Evolutionary conservation across 2,113 vertebrate species (phyloP).

Genomic region (Emydocephalus ijimae): DNA sequence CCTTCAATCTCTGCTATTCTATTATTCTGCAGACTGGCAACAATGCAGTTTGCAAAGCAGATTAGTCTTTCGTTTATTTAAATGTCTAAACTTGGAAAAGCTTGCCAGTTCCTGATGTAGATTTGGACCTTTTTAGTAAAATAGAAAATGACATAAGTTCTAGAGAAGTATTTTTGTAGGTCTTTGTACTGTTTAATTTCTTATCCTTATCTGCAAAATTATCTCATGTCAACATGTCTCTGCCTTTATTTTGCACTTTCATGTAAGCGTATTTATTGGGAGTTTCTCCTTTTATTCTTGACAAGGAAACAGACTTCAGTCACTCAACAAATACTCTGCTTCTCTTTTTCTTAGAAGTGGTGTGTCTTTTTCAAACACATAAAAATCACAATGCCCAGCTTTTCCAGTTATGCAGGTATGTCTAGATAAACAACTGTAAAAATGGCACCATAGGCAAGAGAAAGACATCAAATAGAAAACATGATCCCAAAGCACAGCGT

Average conservation of each 20-base stretch:
- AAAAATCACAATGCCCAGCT: not conserved
- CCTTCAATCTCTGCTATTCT: no score
- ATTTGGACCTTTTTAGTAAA: not conserved
- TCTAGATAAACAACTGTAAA: not conserved
- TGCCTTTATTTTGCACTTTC: not conserved
- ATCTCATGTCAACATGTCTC: not conserved
- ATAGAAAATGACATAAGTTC: not conserved
- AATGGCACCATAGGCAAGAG: not conserved
- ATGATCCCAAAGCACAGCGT: not conserved
- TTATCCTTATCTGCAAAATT: not conserved
- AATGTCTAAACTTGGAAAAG: not conserved
- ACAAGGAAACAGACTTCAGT: not conserved
- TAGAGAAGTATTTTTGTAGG: not conserved
- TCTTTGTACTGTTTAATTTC: not conserved
- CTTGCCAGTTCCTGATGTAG: not conserved
- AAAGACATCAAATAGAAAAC: not conserved
- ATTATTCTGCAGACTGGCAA: no score
- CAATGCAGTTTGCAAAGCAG: no score
- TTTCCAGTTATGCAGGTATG: not conserved
- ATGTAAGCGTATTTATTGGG: not conserved
- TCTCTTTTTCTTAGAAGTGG: not conserved
- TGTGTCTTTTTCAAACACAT: not conserved
- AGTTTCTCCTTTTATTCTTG: not conserved
- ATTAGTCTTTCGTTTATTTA: not conserved
- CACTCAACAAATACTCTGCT: not conserved